Conservation (phyloP, 2,888 invertebrate species). For the Baronia brevicornis region DNA sequence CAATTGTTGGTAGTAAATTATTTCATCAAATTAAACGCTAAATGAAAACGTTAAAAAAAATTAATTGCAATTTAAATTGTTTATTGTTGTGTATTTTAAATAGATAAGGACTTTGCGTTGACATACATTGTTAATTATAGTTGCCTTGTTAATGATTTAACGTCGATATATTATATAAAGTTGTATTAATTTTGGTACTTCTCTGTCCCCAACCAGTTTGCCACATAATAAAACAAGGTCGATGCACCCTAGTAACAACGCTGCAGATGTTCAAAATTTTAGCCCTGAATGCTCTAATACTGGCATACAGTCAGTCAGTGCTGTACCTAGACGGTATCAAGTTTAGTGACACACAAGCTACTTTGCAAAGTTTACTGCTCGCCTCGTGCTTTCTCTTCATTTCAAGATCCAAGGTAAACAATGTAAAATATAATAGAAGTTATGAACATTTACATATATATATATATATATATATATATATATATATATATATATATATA, state of each 20-base stretch:
- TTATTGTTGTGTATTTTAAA: constrained; percentile 3
- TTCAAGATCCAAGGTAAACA: constrained; percentile 92
- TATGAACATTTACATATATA: no score
- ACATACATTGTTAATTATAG: no score
- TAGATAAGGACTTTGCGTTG: no score
- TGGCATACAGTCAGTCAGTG: constrained; percentile 99
- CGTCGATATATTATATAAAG: no score
- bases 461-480: no score
- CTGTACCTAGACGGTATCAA: constrained; percentile 98
- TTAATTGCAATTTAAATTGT: constrained; percentile 1
- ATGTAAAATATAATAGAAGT: constrained; percentile 9
- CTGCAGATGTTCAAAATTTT: constrained; percentile 99
- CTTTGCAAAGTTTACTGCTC: constrained; percentile 94
- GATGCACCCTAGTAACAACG: constrained; percentile 98
- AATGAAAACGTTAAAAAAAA: constrained; percentile 5
- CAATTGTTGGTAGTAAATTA: no score
- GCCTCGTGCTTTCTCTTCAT: constrained; percentile 99
- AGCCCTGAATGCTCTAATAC: constrained; percentile 96
- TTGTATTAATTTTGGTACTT: no score
- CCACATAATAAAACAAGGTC: constrained; percentile 99
- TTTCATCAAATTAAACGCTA: no score
- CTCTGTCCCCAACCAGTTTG: constrained; percentile 81
- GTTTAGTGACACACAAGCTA: constrained; percentile 98
- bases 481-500: no score
- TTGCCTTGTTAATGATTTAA: no score